phyloP scores from a whole-genome alignment of 2,113 vertebrate genomes.

The Terrapene triunguis region DNA sequence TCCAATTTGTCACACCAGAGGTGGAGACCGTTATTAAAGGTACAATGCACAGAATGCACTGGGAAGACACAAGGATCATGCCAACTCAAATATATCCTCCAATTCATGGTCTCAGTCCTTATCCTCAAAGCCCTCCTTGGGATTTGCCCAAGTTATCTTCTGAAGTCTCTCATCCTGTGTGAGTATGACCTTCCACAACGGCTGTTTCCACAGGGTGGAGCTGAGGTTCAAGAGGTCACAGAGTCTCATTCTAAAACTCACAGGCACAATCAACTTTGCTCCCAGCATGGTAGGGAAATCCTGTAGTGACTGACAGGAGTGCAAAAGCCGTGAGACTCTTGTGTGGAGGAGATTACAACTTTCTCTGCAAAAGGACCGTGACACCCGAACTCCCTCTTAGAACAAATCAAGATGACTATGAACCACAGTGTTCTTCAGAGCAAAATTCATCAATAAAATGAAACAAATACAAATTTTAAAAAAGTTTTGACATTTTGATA shows the following conservation, averaged over 20 bases:
- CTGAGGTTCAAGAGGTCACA: constrained; percentile 47
- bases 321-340: neutral
- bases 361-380: no score
- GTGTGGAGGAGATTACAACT: no score
- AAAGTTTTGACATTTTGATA: no score
- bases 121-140: neutral
- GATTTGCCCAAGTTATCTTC: neutral
- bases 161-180: neutral
- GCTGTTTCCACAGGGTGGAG: constrained; percentile 57
- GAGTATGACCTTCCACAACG: neutral
- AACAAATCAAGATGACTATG: no score
- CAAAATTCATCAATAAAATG: no score
- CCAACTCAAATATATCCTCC: neutral
- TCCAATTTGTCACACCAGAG: neutral
- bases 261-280: constrained; percentile 46
- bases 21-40: neutral
- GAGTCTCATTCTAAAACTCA: constrained; percentile 58
- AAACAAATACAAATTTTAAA: no score
- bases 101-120: neutral
- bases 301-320: neutral
- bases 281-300: constrained; percentile 61
- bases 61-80: neutral
- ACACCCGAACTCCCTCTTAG: no score
- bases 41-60: neutral
- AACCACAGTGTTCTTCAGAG: no score